A percentile compares a stretch with the other conserved stretches of the same genome.
phyloP scores from a whole-genome alignment of 2,797 vertebrate genomes.

The Coranthus polyacanthus region DNA sequence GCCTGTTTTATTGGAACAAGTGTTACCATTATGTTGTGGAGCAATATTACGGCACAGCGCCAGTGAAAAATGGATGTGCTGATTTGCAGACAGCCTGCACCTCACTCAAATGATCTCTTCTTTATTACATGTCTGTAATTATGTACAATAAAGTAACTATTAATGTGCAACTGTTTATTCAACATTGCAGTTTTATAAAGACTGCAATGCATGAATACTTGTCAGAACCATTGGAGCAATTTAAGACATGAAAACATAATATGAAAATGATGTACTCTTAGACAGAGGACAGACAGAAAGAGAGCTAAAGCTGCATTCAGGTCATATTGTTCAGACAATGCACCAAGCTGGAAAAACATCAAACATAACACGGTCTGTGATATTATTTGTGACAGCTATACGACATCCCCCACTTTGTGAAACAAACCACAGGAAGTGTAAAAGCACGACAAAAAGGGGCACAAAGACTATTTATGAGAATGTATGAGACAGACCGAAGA shows the following conservation, averaged over 20 bases:
- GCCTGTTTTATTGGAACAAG: conserved; percentile 73
- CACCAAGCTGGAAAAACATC: too few species aligned
- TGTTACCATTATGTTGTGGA: conserved; percentile 64
- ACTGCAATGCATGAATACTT: conserved; percentile 9
- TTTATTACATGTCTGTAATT: conserved; percentile 49
- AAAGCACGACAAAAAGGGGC: too few species aligned
- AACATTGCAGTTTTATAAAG: conserved; percentile 34
- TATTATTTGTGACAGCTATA: too few species aligned
- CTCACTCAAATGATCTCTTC: conserved; percentile 16
- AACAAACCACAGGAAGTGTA: too few species aligned
- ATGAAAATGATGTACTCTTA: neutral
- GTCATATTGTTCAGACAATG: neutral
- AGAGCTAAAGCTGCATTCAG: neutral
- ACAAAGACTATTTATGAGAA: too few species aligned
- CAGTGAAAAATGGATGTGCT: conserved; percentile 53
- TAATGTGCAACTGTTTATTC: conserved; percentile 62
- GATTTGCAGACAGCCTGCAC: conserved; percentile 47
- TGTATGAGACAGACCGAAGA: too few species aligned
- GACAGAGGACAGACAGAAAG: neutral
- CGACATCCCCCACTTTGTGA: too few species aligned
- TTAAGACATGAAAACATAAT: neutral
- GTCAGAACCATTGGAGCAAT: neutral
- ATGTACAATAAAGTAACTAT: conserved; percentile 31
- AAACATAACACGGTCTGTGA: too few species aligned
- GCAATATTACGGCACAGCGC: conserved; percentile 22